Percentiles rank a stretch among this genome's conserved stretches.
Evolutionary conservation across 53 echinoderm and acorn worm genomes (phyloP).

Genomic region (Mesocentrotus franciscanus): DNA sequence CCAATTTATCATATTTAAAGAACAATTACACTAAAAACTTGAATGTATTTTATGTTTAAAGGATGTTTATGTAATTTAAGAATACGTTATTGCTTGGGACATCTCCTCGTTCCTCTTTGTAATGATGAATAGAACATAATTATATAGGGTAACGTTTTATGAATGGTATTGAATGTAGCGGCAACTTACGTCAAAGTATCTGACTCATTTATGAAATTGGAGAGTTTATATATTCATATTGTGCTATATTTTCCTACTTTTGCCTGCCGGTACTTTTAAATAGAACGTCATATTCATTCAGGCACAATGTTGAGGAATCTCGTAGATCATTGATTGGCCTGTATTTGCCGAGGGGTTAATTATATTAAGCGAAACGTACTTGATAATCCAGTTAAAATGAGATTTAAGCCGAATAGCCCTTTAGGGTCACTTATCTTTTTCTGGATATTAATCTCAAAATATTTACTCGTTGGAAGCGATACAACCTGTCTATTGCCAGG

Average conservation of each 20-base stretch:
- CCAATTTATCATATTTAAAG: background rate
- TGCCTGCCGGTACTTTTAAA: background rate
- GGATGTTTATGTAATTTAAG: too few species aligned
- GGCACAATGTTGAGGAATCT: background rate
- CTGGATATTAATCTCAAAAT: background rate
- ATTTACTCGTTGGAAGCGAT: background rate
- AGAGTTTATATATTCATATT: background rate
- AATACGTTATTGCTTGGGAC: too few species aligned
- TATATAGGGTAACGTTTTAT: background rate
- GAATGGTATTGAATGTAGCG: background rate
- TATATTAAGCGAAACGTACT: constrained; percentile 23
- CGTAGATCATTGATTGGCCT: background rate
- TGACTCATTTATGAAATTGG: background rate
- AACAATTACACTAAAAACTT: background rate
- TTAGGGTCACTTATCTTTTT: background rate
- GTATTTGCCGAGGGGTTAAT: constrained; percentile 19
- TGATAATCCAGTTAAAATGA: constrained; percentile 23
- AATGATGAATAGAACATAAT: background rate
- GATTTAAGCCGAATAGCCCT: background rate
- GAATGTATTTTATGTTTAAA: background rate
- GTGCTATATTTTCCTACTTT: background rate
- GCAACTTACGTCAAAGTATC: background rate
- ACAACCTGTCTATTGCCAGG: background rate
- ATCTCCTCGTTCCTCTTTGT: background rate
- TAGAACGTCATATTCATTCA: background rate